phyloP scores from a whole-genome alignment of 2,888 invertebrate genomes.

The Eupithecia dodoneata region DNA sequence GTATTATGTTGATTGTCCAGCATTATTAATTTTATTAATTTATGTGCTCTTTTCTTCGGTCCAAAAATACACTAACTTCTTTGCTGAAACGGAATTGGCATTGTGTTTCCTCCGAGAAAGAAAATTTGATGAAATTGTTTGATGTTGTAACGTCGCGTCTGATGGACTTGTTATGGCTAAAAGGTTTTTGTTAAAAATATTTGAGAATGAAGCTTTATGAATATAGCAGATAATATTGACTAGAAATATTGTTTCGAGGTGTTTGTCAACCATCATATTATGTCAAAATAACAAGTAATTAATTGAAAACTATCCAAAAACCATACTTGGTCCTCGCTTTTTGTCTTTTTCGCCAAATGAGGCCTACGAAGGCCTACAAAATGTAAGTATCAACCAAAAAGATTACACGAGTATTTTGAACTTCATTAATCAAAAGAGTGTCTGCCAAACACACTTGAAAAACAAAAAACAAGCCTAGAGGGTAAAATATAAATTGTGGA shows the following conservation, averaged over 20 bases:
- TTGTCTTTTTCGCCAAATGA: background rate
- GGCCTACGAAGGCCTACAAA: too few species aligned
- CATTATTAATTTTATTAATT: too few species aligned
- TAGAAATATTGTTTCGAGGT: background rate
- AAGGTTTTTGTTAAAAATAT: background rate
- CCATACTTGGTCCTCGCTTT: background rate
- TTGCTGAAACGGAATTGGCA: slow-evolving; percentile 23
- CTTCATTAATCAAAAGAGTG: background rate
- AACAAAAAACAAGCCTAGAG: background rate
- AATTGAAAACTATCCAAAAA: background rate
- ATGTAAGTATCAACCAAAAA: too few species aligned
- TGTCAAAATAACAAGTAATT: background rate
- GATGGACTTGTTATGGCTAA: background rate
- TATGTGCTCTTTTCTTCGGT: background rate
- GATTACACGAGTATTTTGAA: too few species aligned
- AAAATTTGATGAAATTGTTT: slow-evolving; percentile 29
- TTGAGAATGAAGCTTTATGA: background rate
- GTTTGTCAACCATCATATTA: background rate
- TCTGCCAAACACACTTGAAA: background rate
- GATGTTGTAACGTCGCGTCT: slow-evolving; percentile 9
- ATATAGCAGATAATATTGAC: background rate
- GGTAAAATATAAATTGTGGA: background rate
- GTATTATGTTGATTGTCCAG: too few species aligned
- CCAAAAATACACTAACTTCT: slow-evolving; percentile 15
- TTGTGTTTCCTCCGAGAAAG: slow-evolving; percentile 21